Base-by-base conservation (phyloP, 2,888 invertebrate species). In the Steinernema carpocapsae region DNA sequence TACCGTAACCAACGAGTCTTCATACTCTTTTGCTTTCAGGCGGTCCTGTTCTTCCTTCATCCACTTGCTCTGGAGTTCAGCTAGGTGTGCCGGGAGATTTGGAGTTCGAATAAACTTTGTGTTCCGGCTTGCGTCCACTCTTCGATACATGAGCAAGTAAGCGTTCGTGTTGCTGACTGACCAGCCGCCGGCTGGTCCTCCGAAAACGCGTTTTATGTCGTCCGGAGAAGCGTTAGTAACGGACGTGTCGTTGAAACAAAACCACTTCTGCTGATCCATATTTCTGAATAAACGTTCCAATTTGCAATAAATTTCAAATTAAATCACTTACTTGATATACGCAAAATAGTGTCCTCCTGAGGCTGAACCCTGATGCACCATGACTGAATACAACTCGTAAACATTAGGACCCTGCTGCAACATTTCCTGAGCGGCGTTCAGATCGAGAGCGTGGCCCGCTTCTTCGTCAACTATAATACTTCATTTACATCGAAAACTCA, bases 341-440 rank as follows among this genome's bases (percentile, higher is more conserved):
- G 94, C 94, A 88, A 93, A 94, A 88, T 95, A 95, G 89, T 94
- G 94, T 0, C 94, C 94, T 29, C 94, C 94, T 22, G 92, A 92
- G 0, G 94, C 94, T 88, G 93, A 94, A 14, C 94, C 94, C 29
- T 93, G 93, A 89, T 94, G 94, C 75, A 94, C 93, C 93, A 94
- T 94, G 79, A 94, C 93, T 22, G 94, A 93, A 88, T 94, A 94
- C 45, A 95, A 89, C 88, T 95, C 94, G 88, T 94, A 94, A 64
- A 92, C 89, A 88, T 92, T 93, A 0, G 93, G 93, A 0, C 93
- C 93, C 76, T 76, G 73, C 42, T 79, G 76, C 22, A 84, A 59
- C 24, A 86, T 70, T 0, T 74, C 46, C 2, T 79, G 72, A 14
- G 86, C 83, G 10, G 70, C 71, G 10, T 76, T 77, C 7, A 72